phyloP scores from a whole-genome alignment of 2,113 vertebrate genomes.

The Pteronura brasiliensis region DNA sequence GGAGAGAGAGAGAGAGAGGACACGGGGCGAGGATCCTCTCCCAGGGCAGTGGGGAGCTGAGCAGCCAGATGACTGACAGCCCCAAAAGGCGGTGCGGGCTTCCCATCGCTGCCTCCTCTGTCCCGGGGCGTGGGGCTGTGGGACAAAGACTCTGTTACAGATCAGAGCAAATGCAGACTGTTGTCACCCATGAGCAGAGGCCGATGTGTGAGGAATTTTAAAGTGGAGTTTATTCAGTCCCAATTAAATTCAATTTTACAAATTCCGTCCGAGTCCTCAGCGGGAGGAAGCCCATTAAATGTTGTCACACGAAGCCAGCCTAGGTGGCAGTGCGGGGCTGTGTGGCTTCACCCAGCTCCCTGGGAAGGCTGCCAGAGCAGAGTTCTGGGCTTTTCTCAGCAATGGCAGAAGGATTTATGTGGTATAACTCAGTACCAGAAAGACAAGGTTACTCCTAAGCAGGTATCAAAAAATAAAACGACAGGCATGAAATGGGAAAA shows the following conservation, averaged over 20 bases:
- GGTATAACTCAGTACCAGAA: conserved; percentile 47
- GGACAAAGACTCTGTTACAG: background rate
- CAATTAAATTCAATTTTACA: conserved; percentile 69
- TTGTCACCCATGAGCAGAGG: conserved; percentile 30
- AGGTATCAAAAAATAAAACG: conserved; percentile 64
- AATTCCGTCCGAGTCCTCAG: conserved; percentile 35
- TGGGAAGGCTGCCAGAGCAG: background rate
- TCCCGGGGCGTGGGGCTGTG: background rate
- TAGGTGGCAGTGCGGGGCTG: background rate
- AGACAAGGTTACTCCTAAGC: conserved; percentile 70
- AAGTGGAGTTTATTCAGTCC: conserved; percentile 51
- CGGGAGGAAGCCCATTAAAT: conserved; percentile 45
- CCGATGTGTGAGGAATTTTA: conserved; percentile 54
- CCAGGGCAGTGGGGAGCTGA: rapidly evolving
- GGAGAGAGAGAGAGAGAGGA: background rate
- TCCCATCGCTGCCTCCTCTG: background rate
- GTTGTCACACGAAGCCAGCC: background rate
- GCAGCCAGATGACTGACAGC: background rate
- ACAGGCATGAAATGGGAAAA: conserved; percentile 52
- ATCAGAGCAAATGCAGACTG: conserved; percentile 1
- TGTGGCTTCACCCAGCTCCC: background rate
- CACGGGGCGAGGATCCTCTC: background rate
- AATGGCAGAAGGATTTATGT: conserved; percentile 57
- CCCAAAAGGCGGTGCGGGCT: rapidly evolving
- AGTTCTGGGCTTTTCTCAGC: conserved; percentile 39